Percentiles rank a stretch among this genome's conserved stretches.
These are phyloP conservation scores for Drosophila anceps DNA, from an alignment of 2,888 invertebrate species.

Conservation along the genomic window DNA sequence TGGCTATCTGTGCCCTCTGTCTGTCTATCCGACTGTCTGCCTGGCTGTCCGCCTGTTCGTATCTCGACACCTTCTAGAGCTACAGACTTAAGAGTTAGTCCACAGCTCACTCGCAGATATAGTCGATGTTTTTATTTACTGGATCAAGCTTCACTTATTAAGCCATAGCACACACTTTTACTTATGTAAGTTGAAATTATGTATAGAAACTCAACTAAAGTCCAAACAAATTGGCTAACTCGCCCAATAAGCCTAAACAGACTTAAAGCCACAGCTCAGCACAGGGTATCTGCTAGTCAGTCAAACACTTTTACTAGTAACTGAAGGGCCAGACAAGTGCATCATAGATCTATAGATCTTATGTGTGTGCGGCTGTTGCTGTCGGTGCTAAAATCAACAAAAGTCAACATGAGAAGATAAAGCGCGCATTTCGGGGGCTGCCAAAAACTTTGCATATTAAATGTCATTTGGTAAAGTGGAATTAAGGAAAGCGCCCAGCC, in stretches of 20 bases:
- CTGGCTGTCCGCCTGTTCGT: no score
- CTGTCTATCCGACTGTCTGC: no score
- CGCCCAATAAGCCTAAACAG: not conserved
- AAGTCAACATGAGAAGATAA: constrained; percentile 80
- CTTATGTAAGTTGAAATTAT: no score
- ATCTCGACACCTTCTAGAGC: no score
- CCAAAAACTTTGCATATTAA: constrained; percentile 83
- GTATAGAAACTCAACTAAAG: no score
- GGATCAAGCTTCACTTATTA: no score
- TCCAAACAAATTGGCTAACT: no score
- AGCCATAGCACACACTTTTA: no score
- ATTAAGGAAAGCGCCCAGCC: constrained; percentile 66
- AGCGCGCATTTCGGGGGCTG: constrained; percentile 48
- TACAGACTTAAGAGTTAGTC: no score
- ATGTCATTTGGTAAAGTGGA: constrained; percentile 83
- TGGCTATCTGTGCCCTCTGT: no score
- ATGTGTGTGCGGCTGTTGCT: constrained; percentile 14
- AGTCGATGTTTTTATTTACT: no score
- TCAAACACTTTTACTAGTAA: constrained; percentile 1
- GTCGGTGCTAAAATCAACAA: constrained; percentile 72
- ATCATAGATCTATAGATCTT: constrained; percentile 57
- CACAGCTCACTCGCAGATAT: no score
- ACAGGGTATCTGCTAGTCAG: not conserved
- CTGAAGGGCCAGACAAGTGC: constrained; percentile 38
- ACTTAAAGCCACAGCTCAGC: not conserved